phyloP scores from a whole-genome alignment of 53 echinoderm and acorn worm genomes.

The Astropecten irregularis region DNA sequence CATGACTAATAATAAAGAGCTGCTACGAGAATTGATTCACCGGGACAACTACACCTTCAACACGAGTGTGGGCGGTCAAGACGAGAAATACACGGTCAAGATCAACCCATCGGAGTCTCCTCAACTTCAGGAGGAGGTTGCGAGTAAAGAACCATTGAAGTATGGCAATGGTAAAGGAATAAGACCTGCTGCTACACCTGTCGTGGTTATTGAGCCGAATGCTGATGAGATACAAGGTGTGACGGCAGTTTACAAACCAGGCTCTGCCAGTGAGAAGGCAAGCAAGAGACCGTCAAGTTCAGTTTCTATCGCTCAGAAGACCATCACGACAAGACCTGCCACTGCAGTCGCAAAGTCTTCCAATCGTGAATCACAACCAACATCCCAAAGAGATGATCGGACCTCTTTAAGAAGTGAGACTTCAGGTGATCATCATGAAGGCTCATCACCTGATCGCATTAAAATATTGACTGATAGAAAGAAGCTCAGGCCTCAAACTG shows the following conservation, averaged over 20 bases:
- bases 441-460: neutral
- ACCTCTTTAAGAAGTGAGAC: neutral
- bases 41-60: slow-evolving; percentile 77
- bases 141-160: neutral
- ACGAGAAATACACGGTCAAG: slow-evolving; percentile 32
- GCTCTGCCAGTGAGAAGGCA: neutral
- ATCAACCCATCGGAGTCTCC: neutral
- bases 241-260: neutral
- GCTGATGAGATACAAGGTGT: neutral
- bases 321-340: neutral
- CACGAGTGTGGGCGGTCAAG: slow-evolving; percentile 60
- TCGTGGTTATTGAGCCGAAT: slow-evolving; percentile 32
- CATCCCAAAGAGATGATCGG: neutral
- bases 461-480: neutral
- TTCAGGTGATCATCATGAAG: neutral
- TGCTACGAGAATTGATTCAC: slow-evolving; percentile 70
- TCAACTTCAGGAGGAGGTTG: neutral
- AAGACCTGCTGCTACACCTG: slow-evolving; percentile 29
- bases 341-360: neutral
- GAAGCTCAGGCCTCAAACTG: slow-evolving; percentile 24
- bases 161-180: slow-evolving; percentile 33
- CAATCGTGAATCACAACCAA: neutral
- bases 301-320: slow-evolving; percentile 12
- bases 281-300: neutral
- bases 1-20: slow-evolving; percentile 89